phyloP scores from a whole-genome alignment of 2,797 vertebrate species.

The Lemur catta region DNA sequence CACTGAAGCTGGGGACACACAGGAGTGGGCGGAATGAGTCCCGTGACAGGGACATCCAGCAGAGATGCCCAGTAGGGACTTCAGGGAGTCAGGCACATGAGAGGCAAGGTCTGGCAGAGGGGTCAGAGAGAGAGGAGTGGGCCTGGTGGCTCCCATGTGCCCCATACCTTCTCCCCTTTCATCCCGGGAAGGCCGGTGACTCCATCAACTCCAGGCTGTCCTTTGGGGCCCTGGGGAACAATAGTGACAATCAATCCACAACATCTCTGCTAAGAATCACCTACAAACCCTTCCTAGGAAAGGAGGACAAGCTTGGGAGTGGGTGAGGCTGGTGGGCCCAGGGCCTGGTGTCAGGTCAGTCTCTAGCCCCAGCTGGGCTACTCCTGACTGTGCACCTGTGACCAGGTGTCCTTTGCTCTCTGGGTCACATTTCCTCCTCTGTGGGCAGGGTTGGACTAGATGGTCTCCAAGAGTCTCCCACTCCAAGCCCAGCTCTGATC shows the following conservation, averaged over 20 bases:
- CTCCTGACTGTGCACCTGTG: background rate
- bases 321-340: background rate
- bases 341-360: background rate
- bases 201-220: constrained; percentile 88
- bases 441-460: background rate
- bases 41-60: background rate
- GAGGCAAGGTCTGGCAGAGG: background rate
- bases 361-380: background rate
- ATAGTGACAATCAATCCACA: constrained; percentile 45
- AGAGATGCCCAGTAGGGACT: background rate
- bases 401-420: background rate
- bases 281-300: background rate
- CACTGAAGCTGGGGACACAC: background rate
- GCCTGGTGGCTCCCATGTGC: background rate
- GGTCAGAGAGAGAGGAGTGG: background rate
- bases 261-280: background rate
- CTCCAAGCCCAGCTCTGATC: background rate
- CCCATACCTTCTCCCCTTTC: constrained; percentile 91
- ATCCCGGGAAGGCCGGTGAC: constrained; percentile 85
- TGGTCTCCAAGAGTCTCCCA: background rate
- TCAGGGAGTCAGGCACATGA: background rate
- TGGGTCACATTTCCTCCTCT: background rate
- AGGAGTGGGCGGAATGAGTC: background rate
- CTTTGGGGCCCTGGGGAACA: constrained; percentile 87
- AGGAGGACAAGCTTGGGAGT: background rate